Base-by-base conservation (phyloP, 2,888 invertebrate genomes). In the Oegoconia quadripuncta region DNA sequence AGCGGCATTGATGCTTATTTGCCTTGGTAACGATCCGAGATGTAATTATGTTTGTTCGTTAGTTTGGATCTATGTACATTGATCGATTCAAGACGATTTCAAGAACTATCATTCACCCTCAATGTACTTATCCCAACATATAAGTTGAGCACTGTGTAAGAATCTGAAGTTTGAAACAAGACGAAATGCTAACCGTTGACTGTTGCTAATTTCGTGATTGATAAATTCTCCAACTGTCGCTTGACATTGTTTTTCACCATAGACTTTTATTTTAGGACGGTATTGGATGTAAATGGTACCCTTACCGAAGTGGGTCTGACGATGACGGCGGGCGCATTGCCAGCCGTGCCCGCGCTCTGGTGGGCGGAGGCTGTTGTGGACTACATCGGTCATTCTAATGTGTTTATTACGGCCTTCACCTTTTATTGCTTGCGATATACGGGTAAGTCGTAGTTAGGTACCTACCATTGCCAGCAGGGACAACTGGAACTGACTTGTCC, bases 351-450 rank as follows among this genome's bases (percentile, higher is more conserved):
- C 3, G 91, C 93, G 53, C 82, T 95, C 18, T 92, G 91, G 87
- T 92, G 92, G 78, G 94, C 95, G 2, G 96, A 96, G 58, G 91
- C 91, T 50, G 90, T 97, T 22, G 93, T 97, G 22, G 94, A 95
- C 78, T 95, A 93, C 70, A 92, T 95, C 48, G 93, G 93, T 8
- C 93, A 93, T 61, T 93, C 94, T 47, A 95, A 96, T 72, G 89
- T 96, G 37, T 90, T 96, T 57, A 95, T 95, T 55, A 89, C 91
- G 43, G 93, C 94, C n/a, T 93, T 96, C 67, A 91, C 93, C 6
- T 89, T 94, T 58, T 96, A 95, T 70, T 93, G 95, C 46, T 80
- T 95, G 38, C 90, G 94, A 34, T 93, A 93, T 60, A 90, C 91
- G 54, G 92, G 93, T 92, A 69, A 65, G 69, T 27, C 9, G 23